Conservation (phyloP, 92 coral and sea anemone species). For the Meandrina meandrites region DNA sequence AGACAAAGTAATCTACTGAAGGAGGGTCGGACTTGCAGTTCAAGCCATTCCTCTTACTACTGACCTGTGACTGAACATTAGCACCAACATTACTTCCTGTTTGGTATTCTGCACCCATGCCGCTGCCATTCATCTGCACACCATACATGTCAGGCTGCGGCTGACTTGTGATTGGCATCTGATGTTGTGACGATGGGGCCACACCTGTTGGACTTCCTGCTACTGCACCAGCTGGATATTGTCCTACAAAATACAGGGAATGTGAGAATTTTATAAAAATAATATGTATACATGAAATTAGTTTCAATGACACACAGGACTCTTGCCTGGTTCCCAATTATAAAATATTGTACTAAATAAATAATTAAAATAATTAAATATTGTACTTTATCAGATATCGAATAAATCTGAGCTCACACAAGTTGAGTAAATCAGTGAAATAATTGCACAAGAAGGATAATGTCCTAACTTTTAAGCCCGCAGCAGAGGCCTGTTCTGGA, state of each 20-base stretch:
- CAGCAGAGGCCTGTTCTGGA: too few species aligned
- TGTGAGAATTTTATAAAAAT: too few species aligned
- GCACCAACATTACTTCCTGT: conserved; percentile 93
- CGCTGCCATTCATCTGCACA: conserved; percentile 95
- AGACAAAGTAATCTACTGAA: too few species aligned
- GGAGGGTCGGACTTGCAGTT: not conserved
- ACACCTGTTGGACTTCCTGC: conserved; percentile 80
- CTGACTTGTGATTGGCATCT: conserved; percentile 93
- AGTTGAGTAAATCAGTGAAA: too few species aligned
- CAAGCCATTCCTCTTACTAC: not conserved
- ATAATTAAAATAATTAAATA: too few species aligned
- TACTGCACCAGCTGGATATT: conserved; percentile 57
- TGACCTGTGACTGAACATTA: conserved; percentile 98
- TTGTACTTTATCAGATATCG: too few species aligned
- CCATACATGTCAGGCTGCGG: conserved; percentile 96
- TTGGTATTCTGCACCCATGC: conserved; percentile 92
- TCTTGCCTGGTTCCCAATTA: not conserved
- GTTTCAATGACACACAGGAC: not conserved
- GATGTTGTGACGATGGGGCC: conserved; percentile 91
- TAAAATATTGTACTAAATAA: too few species aligned
- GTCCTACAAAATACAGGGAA: conserved; percentile 36
- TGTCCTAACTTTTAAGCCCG: too few species aligned
- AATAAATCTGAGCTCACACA: too few species aligned
- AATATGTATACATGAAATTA: not conserved
- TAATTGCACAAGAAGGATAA: too few species aligned